These are phyloP conservation scores for Eleutherodactylus coqui DNA, from an alignment of 2,797 vertebrate genomes.

Conservation along the genomic window DNA sequence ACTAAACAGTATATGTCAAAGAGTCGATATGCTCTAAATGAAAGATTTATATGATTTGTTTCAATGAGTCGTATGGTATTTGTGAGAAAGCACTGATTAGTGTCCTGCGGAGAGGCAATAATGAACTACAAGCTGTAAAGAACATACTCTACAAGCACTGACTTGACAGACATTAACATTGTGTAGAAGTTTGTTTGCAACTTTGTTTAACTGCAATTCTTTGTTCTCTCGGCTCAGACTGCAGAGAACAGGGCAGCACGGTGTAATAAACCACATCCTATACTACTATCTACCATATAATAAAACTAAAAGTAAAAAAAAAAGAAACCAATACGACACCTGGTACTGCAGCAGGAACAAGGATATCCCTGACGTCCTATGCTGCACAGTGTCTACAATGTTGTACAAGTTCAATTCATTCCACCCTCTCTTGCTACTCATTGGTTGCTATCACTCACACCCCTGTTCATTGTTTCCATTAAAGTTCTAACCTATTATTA, in stretches of 20 bases:
- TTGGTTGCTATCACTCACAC: constrained; percentile 54
- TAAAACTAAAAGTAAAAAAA: background rate
- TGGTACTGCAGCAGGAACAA: constrained; percentile 34
- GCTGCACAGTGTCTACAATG: background rate
- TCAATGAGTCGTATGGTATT: background rate
- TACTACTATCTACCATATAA: background rate
- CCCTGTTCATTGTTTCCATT: constrained; percentile 53
- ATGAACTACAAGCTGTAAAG: background rate
- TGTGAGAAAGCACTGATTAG: no score
- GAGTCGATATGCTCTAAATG: no score
- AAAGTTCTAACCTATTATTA: constrained; percentile 12
- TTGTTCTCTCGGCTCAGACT: background rate
- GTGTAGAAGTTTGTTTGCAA: background rate
- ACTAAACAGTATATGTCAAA: no score
- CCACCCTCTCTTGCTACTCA: constrained; percentile 22
- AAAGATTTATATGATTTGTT: no score
- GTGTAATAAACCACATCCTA: background rate
- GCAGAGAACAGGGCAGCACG: background rate
- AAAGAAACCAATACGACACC: constrained; percentile 43
- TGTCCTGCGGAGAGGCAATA: background rate
- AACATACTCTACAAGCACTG: background rate
- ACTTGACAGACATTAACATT: background rate
- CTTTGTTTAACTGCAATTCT: background rate
- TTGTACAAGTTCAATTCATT: constrained; percentile 24
- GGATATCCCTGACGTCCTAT: constrained; percentile 24